A percentile compares a stretch with the other conserved stretches of the same genome.
Conservation (phyloP, 2,888 invertebrate genomes). For the Stramonita haemastoma region DNA sequence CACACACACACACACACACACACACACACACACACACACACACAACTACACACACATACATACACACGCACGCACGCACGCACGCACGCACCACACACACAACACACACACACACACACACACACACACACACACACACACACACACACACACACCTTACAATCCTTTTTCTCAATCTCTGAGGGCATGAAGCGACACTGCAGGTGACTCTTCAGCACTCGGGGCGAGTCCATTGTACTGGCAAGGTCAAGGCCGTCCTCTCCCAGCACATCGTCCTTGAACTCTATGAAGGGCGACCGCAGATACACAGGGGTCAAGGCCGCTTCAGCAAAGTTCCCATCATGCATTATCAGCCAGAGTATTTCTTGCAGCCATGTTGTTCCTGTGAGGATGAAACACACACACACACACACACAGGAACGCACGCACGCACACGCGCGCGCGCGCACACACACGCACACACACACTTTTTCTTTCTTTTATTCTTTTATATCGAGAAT, state of each 20-base stretch:
- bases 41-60: constrained; percentile 13
- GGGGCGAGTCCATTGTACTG: constrained; percentile 64
- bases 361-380: constrained; percentile 79
- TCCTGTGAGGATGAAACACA: constrained; percentile 62
- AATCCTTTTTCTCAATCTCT: constrained; percentile 52
- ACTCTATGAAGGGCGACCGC: constrained; percentile 72
- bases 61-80: neutral
- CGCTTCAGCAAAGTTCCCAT: constrained; percentile 74
- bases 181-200: constrained; percentile 61
- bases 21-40: no score
- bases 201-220: constrained; percentile 75
- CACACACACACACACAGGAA: neutral
- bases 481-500: no score
- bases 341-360: constrained; percentile 75
- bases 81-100: neutral
- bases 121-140: no score
- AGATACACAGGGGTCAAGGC: constrained; percentile 69
- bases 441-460: neutral
- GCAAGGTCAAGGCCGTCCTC: constrained; percentile 71
- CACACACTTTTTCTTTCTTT: no score
- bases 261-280: constrained; percentile 68
- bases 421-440: neutral
- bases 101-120: no score
- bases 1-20: no score
- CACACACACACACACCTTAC: constrained; percentile 52